Percentiles rank a stretch among this genome's conserved stretches.
These are phyloP conservation scores for Marmota flaviventris DNA, from an alignment of 2,113 vertebrate genomes.

Conservation along the genomic window DNA sequence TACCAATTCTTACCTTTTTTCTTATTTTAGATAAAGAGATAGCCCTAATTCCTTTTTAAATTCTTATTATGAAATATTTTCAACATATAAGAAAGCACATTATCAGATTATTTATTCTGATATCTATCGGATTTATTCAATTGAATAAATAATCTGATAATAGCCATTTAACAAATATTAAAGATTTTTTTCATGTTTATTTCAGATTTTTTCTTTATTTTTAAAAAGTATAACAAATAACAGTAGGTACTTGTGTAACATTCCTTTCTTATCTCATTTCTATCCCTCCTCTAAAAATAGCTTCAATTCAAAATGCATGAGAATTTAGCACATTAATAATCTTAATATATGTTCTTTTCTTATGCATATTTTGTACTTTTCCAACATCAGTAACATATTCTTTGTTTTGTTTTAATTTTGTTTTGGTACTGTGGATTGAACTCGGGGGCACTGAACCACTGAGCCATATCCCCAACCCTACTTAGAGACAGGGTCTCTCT, in stretches of 20 bases:
- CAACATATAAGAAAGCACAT: background rate
- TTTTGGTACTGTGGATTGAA: too few relatives aligned
- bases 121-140: constrained; percentile 13
- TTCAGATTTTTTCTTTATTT: constrained; percentile 32
- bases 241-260: background rate
- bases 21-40: background rate
- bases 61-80: background rate
- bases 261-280: background rate
- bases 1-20: constrained; percentile 46
- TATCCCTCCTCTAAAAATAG: background rate
- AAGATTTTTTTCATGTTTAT: background rate
- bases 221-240: background rate
- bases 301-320: background rate
- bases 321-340: background rate
- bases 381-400: background rate
- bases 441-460: too few relatives aligned
- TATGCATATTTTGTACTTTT: constrained; percentile 16
- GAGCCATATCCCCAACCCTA: too few relatives aligned
- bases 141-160: too few relatives aligned
- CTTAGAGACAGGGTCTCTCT: too few relatives aligned
- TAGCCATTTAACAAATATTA: background rate
- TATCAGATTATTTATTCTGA: too few relatives aligned
- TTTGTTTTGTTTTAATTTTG: background rate
- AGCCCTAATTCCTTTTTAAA: background rate
- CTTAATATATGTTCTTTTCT: constrained; percentile 29